Conservation (phyloP, 2,888 invertebrate species). For the Rhagonycha fulva region DNA sequence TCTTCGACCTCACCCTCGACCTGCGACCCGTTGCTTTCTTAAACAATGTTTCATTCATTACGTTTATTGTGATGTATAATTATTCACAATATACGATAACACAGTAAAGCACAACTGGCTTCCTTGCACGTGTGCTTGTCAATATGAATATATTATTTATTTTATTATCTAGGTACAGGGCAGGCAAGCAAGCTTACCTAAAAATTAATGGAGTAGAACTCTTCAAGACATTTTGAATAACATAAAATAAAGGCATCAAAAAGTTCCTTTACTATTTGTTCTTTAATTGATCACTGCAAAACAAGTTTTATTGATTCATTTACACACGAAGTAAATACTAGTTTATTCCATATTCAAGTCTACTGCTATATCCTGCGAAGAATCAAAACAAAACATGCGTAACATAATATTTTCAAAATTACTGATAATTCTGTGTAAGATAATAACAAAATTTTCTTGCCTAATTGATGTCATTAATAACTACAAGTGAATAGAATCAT, state of each 20-base stretch:
- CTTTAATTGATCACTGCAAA: not conserved
- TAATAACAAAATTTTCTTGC: no score
- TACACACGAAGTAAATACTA: not conserved
- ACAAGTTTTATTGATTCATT: not conserved
- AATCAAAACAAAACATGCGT: no score
- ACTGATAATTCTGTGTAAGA: no score
- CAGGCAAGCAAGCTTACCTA: constrained; percentile 10
- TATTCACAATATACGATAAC: constrained; percentile 30
- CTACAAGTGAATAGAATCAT: no score
- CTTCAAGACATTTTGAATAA: constrained; percentile 14
- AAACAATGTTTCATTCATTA: constrained; percentile 30
- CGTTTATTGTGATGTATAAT: constrained; percentile 30
- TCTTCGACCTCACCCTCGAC: constrained; percentile 37
- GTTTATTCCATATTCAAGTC: not conserved
- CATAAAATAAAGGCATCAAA: constrained; percentile 1
- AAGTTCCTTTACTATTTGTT: not conserved
- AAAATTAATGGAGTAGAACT: constrained; percentile 28
- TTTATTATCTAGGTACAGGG: constrained; percentile 22
- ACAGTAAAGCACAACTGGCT: constrained; percentile 25
- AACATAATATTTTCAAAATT: no score
- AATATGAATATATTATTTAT: constrained; percentile 31
- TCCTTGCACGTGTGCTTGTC: constrained; percentile 31
- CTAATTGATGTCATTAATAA: no score
- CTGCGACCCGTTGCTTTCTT: constrained; percentile 32
- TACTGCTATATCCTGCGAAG: no score